Percentiles rank a stretch among this genome's conserved stretches.
These are phyloP conservation scores for Plectus sambesii DNA, from an alignment of 1,140 invertebrate genomes.

Conservation along the genomic window DNA sequence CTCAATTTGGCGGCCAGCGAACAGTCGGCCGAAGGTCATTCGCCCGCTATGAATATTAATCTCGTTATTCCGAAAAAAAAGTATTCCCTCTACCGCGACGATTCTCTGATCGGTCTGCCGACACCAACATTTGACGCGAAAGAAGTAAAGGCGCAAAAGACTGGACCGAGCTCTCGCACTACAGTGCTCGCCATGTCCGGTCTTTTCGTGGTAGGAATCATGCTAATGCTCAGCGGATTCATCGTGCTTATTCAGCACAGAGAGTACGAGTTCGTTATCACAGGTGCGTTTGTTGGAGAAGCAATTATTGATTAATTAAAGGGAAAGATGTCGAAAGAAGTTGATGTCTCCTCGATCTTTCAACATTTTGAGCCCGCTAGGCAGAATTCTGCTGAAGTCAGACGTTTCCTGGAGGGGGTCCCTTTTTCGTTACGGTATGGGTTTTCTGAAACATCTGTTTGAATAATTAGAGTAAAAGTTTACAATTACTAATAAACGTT, in stretches of 20 bases:
- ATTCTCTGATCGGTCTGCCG: constrained; percentile 18
- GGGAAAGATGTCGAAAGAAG: constrained; percentile 13
- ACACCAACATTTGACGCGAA: constrained; percentile 23
- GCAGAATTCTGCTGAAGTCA: constrained; percentile 4
- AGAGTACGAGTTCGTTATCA: too few species aligned
- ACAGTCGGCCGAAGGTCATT: too few species aligned
- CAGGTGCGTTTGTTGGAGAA: too few species aligned
- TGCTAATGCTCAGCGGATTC: constrained; percentile 22
- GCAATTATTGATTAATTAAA: constrained; percentile 9
- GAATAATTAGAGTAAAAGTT: neutral
- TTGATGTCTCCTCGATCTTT: constrained; percentile 5
- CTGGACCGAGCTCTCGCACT: constrained; percentile 18
- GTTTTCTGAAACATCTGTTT: constrained; percentile 1
- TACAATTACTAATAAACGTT: constrained; percentile 1
- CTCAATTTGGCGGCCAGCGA: too few species aligned
- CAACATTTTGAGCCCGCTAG: neutral
- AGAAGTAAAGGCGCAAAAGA: constrained; percentile 14
- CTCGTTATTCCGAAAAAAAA: constrained; percentile 19
- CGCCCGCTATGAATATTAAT: constrained; percentile 20
- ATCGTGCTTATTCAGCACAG: constrained; percentile 22
- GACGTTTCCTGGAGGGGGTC: constrained; percentile 8
- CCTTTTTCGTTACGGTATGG: neutral
- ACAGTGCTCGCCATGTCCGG: constrained; percentile 23
- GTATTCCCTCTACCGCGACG: constrained; percentile 19
- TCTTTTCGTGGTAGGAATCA: constrained; percentile 23